A percentile compares a stretch with the other conserved stretches of the same genome.
Conservation (phyloP, 2,113 vertebrate species). For the Psilopsiagon aurifrons region DNA sequence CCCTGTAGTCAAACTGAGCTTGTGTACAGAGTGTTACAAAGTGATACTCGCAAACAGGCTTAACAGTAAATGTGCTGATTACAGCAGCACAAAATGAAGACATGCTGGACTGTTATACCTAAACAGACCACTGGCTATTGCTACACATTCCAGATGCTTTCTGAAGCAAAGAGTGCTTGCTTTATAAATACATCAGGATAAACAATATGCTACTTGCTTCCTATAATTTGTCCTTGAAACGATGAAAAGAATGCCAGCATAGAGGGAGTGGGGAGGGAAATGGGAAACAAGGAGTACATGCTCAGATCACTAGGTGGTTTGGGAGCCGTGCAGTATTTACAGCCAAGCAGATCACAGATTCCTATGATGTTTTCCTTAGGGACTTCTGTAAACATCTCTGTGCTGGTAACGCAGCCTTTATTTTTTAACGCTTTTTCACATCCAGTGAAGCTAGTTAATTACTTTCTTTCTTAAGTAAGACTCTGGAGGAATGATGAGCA, state of each 20-base stretch:
- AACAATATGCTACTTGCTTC: not conserved
- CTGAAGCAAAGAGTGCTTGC: not conserved
- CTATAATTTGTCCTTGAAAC: not conserved
- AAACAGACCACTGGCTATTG: not conserved
- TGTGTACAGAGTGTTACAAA: not conserved
- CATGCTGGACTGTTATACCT: not conserved
- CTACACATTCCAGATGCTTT: not conserved
- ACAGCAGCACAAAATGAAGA: not conserved
- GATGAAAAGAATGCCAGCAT: not conserved
- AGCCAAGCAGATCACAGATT: not conserved
- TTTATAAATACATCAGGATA: not conserved
- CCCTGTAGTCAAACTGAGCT: not conserved
- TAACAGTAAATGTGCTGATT: not conserved
- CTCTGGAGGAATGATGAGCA: not conserved
- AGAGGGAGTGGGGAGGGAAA: not conserved
- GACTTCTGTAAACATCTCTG: not conserved
- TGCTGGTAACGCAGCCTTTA: not conserved
- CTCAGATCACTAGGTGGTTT: not conserved
- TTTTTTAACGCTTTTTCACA: not conserved
- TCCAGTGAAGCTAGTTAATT: not conserved
- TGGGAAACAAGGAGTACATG: not conserved
- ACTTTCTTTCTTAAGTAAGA: not conserved
- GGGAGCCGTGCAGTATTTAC: not conserved
- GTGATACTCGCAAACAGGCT: not conserved
- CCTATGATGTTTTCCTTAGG: not conserved